Conservation (phyloP, 2,113 vertebrate genomes). For the Acinonyx jubatus region DNA sequence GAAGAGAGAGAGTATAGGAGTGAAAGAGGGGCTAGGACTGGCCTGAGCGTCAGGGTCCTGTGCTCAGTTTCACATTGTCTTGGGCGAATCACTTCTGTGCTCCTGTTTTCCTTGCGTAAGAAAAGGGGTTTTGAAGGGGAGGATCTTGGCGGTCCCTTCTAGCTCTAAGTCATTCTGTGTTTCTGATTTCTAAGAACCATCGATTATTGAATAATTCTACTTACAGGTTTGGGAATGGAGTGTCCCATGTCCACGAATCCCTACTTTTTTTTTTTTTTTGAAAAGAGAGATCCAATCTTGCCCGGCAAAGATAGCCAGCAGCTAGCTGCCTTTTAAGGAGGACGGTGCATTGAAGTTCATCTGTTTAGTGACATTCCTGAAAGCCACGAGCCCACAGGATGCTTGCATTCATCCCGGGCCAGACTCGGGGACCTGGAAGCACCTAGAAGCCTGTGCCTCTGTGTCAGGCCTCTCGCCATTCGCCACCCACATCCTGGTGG, state of each 20-base stretch:
- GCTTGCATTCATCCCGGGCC: not conserved
- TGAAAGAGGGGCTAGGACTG: no score
- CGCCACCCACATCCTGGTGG: rapidly evolving
- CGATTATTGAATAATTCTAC: not conserved
- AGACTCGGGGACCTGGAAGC: not conserved
- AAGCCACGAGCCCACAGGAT: not conserved
- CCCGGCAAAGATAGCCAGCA: not conserved
- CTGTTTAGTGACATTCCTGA: not conserved
- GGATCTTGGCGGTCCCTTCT: not conserved
- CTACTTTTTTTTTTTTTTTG: not conserved
- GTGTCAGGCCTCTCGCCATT: not conserved
- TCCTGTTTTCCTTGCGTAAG: not conserved
- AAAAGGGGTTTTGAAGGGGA: not conserved
- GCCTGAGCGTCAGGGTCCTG: not conserved
- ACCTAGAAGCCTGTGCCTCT: not conserved
- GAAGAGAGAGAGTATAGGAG: no score
- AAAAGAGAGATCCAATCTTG: not conserved
- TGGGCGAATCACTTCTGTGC: not conserved
- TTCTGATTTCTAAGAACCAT: not conserved
- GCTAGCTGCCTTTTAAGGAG: not conserved
- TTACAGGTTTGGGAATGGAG: not conserved
- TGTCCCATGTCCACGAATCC: not conserved
- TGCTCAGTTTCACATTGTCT: not conserved
- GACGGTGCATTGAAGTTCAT: not conserved
- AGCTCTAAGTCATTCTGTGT: not conserved